Evolutionary conservation across 2,888 invertebrate genomes (phyloP).

Genomic region (Phytoseiulus persimilis): DNA sequence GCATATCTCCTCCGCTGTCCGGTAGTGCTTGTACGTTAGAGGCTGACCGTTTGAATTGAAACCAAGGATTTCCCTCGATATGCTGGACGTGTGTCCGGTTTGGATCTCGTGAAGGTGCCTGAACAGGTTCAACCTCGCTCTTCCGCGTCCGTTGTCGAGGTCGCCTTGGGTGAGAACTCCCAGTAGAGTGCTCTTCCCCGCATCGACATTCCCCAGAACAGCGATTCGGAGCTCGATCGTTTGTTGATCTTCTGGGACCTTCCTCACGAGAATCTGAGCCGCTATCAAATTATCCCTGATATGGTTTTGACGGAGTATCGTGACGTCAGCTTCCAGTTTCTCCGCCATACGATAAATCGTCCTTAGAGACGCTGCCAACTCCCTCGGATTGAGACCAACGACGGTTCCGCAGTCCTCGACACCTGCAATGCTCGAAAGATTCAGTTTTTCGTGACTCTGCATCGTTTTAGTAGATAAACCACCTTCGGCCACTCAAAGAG

Average conservation of each 20-base stretch:
- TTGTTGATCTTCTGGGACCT: slow-evolving; percentile 74
- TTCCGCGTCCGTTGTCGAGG: slow-evolving; percentile 86
- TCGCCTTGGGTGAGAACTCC: slow-evolving; percentile 93
- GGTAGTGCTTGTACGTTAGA: slow-evolving; percentile 45
- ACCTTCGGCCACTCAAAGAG: too few species aligned
- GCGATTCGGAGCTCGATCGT: slow-evolving; percentile 82
- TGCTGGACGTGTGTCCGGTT: slow-evolving; percentile 83
- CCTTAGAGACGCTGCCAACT: slow-evolving; percentile 74
- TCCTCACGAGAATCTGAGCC: slow-evolving; percentile 72
- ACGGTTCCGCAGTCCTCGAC: slow-evolving; percentile 59
- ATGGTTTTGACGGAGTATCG: slow-evolving; percentile 62
- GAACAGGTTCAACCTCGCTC: slow-evolving; percentile 90
- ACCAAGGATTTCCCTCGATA: slow-evolving; percentile 91
- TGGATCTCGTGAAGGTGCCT: slow-evolving; percentile 78
- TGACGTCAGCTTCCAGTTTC: slow-evolving; percentile 68
- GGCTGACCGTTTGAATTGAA: slow-evolving; percentile 60
- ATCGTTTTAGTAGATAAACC: too few species aligned
- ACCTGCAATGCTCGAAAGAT: background rate
- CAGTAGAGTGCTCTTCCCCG: slow-evolving; percentile 90
- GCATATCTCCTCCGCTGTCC: slow-evolving; percentile 63
- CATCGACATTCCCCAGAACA: slow-evolving; percentile 87
- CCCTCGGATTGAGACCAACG: slow-evolving; percentile 67
- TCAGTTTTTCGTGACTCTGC: too few species aligned
- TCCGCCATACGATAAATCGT: slow-evolving; percentile 81
- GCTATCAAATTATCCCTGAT: slow-evolving; percentile 47